Conservation (phyloP, 2,113 vertebrate species). For the Phodopus roborovskii region DNA sequence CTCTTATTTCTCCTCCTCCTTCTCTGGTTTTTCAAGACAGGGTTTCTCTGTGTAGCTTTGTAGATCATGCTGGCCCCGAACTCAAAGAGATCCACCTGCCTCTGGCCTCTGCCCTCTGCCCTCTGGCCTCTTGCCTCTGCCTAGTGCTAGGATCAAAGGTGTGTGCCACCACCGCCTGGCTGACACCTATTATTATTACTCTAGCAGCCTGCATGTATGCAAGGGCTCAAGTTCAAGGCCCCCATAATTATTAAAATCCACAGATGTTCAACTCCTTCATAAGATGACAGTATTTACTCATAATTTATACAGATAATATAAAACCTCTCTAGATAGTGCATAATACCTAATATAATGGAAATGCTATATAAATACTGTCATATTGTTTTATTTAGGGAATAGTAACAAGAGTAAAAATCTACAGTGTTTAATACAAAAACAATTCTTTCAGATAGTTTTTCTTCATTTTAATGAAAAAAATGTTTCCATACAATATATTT, state of each 20-base stretch:
- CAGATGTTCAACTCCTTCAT: neutral
- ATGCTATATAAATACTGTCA: neutral
- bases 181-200: neutral
- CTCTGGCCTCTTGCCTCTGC: no score
- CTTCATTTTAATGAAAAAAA: neutral
- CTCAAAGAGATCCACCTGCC: no score
- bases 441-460: neutral
- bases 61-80: no score
- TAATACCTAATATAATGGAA: neutral
- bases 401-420: neutral
- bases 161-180: no score
- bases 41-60: no score
- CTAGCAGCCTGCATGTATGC: rapidly evolving
- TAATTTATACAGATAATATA: neutral
- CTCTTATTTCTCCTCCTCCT: no score
- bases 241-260: neutral
- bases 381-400: neutral
- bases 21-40: no score
- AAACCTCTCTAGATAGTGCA: neutral
- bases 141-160: no score
- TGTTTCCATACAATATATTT: neutral
- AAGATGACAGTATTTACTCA: neutral
- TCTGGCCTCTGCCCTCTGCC: no score
- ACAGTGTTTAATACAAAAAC: neutral
- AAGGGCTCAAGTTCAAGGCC: neutral